Evolutionary conservation across 2,888 invertebrate species (phyloP), one percentile per base, ranked within the genome.

Genomic region (Brachyopa scutellaris): DNA sequence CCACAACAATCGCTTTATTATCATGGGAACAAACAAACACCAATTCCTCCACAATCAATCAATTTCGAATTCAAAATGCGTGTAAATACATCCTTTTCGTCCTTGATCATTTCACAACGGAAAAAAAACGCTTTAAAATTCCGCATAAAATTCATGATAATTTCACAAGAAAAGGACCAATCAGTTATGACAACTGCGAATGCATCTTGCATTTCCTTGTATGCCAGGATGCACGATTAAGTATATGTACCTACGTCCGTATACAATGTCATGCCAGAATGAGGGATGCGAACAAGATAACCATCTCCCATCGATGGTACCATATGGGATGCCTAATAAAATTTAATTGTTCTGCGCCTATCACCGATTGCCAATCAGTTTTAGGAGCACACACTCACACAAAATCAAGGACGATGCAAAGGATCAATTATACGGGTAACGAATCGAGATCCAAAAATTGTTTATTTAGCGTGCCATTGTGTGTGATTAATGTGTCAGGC

Each of bases 361-460:
- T 55, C 66, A 42, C 1, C 21, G 53, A 67, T 53, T 67, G 66
- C 53, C 42, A 29, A 67, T 55, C 66, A 42, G 26, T 38, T 15
- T 64, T 47, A n/a, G 62, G 36, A 72, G 36, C 17, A 45, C 11
- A 36, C 23, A 70, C 70, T 77, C 77, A 49, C 17, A 45, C 11
- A 36, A 33, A 70, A 77, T 77, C 77, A 49, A 40, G 70, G 49
- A 70, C 40, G 8, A 19, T 3, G 38, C 2, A 70, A 70, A 64
- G 77, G 19, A 67, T 53, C 66, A 67, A 67, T 67, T 67, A 67
- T 67, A 67, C 66, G 66, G 66, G 66, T 53, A 53, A 55, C 49
- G 40, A 64, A 45, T 72, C 26, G 33, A 7, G 36, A 53, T 36
- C 17, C 26, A 53, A 42, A 23, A 19, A n/a, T 26, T 42, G 26